phyloP scores from a whole-genome alignment of 2,113 vertebrate genomes.

The Pollachius pollachius region DNA sequence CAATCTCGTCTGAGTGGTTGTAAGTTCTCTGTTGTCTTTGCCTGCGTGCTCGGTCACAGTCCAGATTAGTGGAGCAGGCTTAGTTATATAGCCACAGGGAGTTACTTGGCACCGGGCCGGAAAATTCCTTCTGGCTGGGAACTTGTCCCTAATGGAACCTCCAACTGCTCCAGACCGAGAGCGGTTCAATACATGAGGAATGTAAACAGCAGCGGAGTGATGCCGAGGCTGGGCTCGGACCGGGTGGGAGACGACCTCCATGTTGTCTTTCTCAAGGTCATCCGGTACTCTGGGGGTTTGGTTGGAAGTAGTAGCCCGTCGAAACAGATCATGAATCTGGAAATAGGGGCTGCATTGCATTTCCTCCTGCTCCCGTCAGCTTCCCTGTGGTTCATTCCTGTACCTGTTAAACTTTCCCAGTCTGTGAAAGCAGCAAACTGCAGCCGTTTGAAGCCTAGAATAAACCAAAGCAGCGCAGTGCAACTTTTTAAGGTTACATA shows the following conservation, averaged over 20 bases:
- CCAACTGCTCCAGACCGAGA: slow-evolving; percentile 15
- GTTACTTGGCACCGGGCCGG: slow-evolving; percentile 8
- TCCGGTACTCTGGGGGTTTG: too few relatives aligned
- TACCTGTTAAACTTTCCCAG: too few relatives aligned
- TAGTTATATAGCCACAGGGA: not conserved
- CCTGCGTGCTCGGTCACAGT: not conserved
- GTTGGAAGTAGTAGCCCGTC: too few relatives aligned
- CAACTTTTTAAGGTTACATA: too few relatives aligned
- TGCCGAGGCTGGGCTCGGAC: slow-evolving; percentile 36
- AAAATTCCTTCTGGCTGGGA: not conserved
- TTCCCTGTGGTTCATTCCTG: not conserved
- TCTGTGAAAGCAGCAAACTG: too few relatives aligned
- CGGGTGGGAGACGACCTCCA: slow-evolving; percentile 7
- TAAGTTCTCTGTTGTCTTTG: not conserved
- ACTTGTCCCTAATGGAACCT: slow-evolving; percentile 7
- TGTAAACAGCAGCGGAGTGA: slow-evolving; percentile 21
- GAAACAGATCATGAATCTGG: too few relatives aligned
- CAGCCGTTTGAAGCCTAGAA: too few relatives aligned
- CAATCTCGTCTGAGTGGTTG: not conserved
- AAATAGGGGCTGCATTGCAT: not conserved
- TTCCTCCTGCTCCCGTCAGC: not conserved
- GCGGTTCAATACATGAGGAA: slow-evolving; percentile 7
- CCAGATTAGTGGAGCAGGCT: slow-evolving; percentile 6
- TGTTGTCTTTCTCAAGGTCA: too few relatives aligned
- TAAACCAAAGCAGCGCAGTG: too few relatives aligned